Base-by-base conservation (phyloP, 2,113 vertebrate species). In the Nerophis lumbriciformis region DNA sequence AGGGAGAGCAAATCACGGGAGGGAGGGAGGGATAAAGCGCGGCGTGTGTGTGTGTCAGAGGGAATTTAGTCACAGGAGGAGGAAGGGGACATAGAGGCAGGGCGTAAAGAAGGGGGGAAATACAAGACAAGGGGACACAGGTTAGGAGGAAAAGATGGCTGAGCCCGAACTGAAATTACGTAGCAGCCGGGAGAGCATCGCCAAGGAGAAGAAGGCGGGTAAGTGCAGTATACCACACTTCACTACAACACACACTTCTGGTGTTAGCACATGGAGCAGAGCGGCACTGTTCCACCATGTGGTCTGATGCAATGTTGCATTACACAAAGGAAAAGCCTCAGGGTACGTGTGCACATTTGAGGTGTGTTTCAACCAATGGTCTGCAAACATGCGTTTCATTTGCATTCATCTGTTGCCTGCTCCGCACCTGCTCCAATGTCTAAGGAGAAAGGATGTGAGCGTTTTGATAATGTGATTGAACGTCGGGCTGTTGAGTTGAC, bases 111-210 rank as follows among this genome's bases (percentile, higher is more conserved):
- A 60, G 51, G 66, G 56, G 5, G 45, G 56, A 37, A 78, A 73
- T 59, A 63, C 59, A 61, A 82, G 60, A 69, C 39, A 63, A 71
- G 71, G 14, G 63, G 54, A 69, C 19, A 35, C 61, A 58, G 54
- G 69, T 54, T 53, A 61, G 77, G 68, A 64, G 36, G 59, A 37
- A 72, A 85, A 78, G 68, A 88, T 86, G 86, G 83, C 83, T 58
- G 84, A 87, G 76, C 83, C 82, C 5, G 87, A 88, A 81, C 77
- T 90, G 79, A 90, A 90, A 74, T 88, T 55, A 16, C 80, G 84
- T 68, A 77, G 84, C 81, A 90, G 87, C n/a, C 72, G 83, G 48
- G 88, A 90, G 66, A 88, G 75, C 38, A 71, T 88, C 53, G 78
- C 84, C 69, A 88, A 88, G 81, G 84, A 81, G 66, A 84, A 87